Conservation (phyloP, 2,797 vertebrate species). For the Dipus sagitta region DNA sequence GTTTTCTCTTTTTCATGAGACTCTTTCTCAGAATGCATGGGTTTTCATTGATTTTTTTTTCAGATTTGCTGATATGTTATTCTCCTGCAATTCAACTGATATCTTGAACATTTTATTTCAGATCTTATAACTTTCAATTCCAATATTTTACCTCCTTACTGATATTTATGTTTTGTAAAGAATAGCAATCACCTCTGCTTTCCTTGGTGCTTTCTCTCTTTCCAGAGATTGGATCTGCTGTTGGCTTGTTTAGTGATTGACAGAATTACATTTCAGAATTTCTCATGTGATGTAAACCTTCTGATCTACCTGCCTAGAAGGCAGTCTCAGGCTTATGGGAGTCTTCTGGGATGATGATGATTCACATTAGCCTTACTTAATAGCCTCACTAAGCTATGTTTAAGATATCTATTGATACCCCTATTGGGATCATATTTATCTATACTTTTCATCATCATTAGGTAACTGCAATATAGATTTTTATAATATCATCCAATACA, state of each 20-base stretch:
- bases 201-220: neutral
- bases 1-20: neutral
- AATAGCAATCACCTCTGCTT: neutral
- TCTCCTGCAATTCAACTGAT: no score
- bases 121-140: neutral
- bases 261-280: neutral
- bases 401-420: neutral
- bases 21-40: neutral
- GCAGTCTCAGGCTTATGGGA: neutral
- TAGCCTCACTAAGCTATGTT: neutral
- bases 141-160: neutral
- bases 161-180: neutral
- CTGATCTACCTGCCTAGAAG: neutral
- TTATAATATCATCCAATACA: neutral
- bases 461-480: neutral
- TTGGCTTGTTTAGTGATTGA: neutral
- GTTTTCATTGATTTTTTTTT: neutral
- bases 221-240: neutral
- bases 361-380: neutral
- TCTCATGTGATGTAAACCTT: neutral
- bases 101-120: neutral
- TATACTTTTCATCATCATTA: neutral
- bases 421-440: neutral
- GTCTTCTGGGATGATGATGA: neutral
- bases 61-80: neutral